These are phyloP conservation scores for Ophioninae sp. DNA, from an alignment of 2,888 invertebrate species.

Conservation along the genomic window DNA sequence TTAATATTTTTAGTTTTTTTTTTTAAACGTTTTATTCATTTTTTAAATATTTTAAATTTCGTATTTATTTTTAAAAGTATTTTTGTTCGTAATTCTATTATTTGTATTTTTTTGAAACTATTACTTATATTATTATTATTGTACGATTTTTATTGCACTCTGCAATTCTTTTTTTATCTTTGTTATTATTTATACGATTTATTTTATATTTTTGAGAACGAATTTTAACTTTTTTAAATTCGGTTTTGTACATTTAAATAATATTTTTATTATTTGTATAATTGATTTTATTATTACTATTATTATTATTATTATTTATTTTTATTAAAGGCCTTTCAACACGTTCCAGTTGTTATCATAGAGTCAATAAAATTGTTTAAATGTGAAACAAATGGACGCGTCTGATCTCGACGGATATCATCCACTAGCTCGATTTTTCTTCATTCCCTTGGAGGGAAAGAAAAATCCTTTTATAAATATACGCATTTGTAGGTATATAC, in stretches of 20 bases:
- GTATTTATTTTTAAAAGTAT: neutral
- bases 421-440: slow-evolving; percentile 32
- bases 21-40: neutral
- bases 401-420: slow-evolving; percentile 8
- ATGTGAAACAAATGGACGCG: neutral
- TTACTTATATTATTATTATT: neutral
- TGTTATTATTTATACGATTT: neutral
- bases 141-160: neutral
- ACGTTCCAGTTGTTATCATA: neutral
- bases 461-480: neutral
- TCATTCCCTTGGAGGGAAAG: slow-evolving; percentile 51
- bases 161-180: neutral
- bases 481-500: slow-evolving; percentile 19
- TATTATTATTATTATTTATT: neutral
- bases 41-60: neutral
- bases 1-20: neutral
- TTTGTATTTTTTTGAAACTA: neutral
- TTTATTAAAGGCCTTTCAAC: neutral
- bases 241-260: neutral
- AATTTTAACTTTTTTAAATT: neutral
- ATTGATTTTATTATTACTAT: no score
- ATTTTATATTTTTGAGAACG: neutral
- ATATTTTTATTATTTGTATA: neutral
- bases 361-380: neutral
- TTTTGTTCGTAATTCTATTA: neutral